Conservation (phyloP, 2,113 vertebrate species). For the Hydrochoerus hydrochaeris region DNA sequence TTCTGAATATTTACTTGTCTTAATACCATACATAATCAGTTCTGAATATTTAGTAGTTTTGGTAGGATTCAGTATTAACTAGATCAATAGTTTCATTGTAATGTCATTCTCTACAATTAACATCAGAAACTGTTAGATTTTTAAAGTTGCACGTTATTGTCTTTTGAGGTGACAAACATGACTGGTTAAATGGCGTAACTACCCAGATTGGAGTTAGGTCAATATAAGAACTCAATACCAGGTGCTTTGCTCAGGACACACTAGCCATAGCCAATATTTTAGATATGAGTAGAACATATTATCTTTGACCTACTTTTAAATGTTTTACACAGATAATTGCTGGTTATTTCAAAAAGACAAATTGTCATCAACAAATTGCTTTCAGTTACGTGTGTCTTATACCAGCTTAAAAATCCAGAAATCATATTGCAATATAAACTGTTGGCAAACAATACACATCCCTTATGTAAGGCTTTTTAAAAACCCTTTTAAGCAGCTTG, state of each 20-base stretch:
- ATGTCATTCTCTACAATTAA: conserved; percentile 1
- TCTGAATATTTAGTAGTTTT: conserved; percentile 41
- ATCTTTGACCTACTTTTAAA: conserved; percentile 1
- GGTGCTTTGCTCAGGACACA: too few species aligned
- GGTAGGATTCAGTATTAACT: neutral
- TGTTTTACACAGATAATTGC: neutral
- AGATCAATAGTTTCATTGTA: conserved; percentile 5
- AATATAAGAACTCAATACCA: neutral
- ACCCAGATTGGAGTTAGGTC: neutral
- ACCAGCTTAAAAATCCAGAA: neutral
- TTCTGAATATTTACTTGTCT: conserved; percentile 38
- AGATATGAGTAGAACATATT: neutral
- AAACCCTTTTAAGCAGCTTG: neutral
- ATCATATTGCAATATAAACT: neutral
- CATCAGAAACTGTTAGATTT: conserved; percentile 19
- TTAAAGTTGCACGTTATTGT: neutral
- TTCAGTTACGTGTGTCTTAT: neutral
- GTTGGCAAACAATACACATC: neutral
- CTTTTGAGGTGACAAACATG: neutral
- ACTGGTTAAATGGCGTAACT: too few species aligned
- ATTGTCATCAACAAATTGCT: conserved; percentile 13
- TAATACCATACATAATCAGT: conserved; percentile 13
- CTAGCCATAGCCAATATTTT: neutral
- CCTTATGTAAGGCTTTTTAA: neutral
- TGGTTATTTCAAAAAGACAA: conserved; percentile 42